Evolutionary conservation across 2,797 vertebrate species (phyloP).

Genomic region (Jordanella pulchra): DNA sequence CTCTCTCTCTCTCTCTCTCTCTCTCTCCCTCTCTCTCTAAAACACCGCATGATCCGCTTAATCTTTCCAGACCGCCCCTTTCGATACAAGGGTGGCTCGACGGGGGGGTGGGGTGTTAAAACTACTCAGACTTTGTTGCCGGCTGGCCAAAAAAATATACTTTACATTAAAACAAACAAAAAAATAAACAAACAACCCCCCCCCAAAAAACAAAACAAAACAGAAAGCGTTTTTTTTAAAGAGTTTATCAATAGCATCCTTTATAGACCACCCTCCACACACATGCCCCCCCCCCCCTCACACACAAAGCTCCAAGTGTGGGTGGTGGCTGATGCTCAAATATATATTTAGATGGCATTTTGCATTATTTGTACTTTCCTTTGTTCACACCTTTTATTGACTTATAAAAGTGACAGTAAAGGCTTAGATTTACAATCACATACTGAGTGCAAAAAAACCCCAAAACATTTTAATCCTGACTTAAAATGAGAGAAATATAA

Average conservation of each 20-base stretch:
- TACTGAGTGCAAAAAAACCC: too few species aligned
- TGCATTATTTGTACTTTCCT: neutral
- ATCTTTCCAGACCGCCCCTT: constrained; percentile 80
- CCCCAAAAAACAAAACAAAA: too few species aligned
- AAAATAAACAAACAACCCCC: too few species aligned
- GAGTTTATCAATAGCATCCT: too few species aligned
- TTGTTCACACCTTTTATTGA: neutral
- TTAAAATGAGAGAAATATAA: too few species aligned
- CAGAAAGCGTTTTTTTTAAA: too few species aligned
- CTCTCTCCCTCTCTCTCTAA: constrained; percentile 14
- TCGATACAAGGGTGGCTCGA: constrained; percentile 62
- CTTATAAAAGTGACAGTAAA: neutral
- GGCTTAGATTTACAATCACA: neutral
- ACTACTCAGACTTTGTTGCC: constrained; percentile 28
- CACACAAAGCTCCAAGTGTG: too few species aligned
- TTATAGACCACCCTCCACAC: too few species aligned
- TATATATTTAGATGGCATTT: too few species aligned
- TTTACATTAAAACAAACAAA: neutral
- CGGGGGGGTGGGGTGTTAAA: constrained; percentile 54
- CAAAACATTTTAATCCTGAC: too few species aligned
- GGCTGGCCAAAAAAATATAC: neutral
- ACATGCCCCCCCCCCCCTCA: too few species aligned
- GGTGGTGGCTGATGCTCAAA: too few species aligned
- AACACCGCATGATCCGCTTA: constrained; percentile 66
- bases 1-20: constrained; percentile 27